Base-by-base conservation (phyloP, 2,113 vertebrate species). In the Echinops telfairi region DNA sequence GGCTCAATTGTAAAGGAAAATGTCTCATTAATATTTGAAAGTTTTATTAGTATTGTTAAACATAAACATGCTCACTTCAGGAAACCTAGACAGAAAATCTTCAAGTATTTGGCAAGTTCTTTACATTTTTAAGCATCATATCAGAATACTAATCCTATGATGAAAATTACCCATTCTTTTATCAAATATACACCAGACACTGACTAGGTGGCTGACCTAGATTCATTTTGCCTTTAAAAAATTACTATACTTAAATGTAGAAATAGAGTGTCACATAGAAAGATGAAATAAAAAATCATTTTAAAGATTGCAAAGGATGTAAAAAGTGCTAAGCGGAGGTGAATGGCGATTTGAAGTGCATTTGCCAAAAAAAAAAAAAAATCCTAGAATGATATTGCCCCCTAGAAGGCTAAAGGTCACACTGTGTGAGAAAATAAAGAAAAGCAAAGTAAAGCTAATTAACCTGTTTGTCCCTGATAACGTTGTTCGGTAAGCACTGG, bases 341-440 rank as follows among this genome's bases (percentile, higher is more conserved):
- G 12, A 71, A 2, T 8, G 5, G 38, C 57, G 5, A 57, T 62
- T 62, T 58, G 19, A 83, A 73, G 40, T 15, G 6, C 17, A 73
- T 80, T 88, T 36, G 20, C 20, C 31, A 57, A 73, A 94, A 53
- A 7, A 40, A 40, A 40, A 40, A 40, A 40, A 40, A 40, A 40
- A 57, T 78, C 16, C 66, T 90, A n/a, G 71, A 23, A 71, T 86
- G 38, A 94, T 33, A 62, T 91, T 96, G 83, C 90, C 79, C 91
- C 86, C 96, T 96, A 53, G 83, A 75, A 96, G 77, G 90, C 47
- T 90, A 73, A 0, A n/a, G 3, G 2, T 40, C n/a, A 66, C 81
- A 95, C 6, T 84, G 12, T 19, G 2, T 25, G 16, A 88, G 33
- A 83, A 94, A 92, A 87, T 16, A 64, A 83, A 53, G 16, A 62